Evolutionary conservation across 2,797 vertebrate genomes (phyloP).

Genomic region (Holocentrus rufus): DNA sequence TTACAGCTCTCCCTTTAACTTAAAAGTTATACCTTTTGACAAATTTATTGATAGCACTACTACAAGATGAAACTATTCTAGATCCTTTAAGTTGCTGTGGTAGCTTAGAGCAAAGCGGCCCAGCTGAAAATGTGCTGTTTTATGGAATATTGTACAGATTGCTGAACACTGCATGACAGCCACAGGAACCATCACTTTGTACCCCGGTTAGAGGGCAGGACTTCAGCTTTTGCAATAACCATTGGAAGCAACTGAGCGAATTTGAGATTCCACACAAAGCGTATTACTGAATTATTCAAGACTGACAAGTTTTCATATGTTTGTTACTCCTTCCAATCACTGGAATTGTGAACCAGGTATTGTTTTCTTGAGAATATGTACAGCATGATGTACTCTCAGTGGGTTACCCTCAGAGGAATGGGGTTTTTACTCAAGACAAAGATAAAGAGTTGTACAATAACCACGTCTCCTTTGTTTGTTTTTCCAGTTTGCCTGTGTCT

Average conservation of each 20-base stretch:
- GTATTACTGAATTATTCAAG: slow-evolving; percentile 65
- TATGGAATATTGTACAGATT: slow-evolving; percentile 71
- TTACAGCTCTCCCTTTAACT: slow-evolving; percentile 77
- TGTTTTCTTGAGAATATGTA: slow-evolving; percentile 75
- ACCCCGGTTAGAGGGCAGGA: slow-evolving; percentile 38
- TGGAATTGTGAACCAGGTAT: slow-evolving; percentile 77
- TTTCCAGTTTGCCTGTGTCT: background rate
- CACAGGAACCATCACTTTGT: slow-evolving; percentile 71
- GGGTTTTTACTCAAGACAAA: slow-evolving; percentile 83
- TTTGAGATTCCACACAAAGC: slow-evolving; percentile 76
- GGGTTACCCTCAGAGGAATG: slow-evolving; percentile 66
- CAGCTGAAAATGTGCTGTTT: slow-evolving; percentile 45
- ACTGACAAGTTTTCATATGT: slow-evolving; percentile 71
- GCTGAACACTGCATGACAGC: slow-evolving; percentile 80
- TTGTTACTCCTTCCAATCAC: slow-evolving; percentile 69
- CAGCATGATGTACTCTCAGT: slow-evolving; percentile 73
- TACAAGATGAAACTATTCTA: slow-evolving; percentile 79
- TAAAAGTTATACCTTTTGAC: slow-evolving; percentile 59
- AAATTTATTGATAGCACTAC: slow-evolving; percentile 81
- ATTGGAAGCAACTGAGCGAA: slow-evolving; percentile 62
- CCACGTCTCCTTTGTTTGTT: slow-evolving; percentile 25
- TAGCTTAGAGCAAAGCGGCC: slow-evolving; percentile 67
- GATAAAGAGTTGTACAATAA: slow-evolving; percentile 84
- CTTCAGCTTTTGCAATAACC: slow-evolving; percentile 77
- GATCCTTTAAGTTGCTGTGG: slow-evolving; percentile 70